Evolutionary conservation across 2,113 vertebrate genomes (phyloP).

Genomic region (Neodontobutis hainanensis): DNA sequence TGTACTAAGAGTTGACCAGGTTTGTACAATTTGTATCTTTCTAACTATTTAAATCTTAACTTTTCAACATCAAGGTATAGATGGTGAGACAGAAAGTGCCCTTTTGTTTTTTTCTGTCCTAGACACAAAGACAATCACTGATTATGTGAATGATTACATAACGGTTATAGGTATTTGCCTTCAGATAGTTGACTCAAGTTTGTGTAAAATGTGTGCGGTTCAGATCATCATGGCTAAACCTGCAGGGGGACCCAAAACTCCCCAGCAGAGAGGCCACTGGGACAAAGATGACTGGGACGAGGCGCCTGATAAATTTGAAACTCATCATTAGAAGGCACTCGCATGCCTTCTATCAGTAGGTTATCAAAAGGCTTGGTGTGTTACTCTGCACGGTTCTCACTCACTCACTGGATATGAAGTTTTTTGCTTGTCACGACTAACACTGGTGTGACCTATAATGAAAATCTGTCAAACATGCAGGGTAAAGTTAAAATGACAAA

Average conservation of each 20-base stretch:
- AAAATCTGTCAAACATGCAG: background rate
- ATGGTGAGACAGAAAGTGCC: background rate
- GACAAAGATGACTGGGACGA: conserved; percentile 92
- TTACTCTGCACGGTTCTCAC: conserved; percentile 38
- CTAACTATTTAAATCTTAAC: background rate
- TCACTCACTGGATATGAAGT: conserved; percentile 36
- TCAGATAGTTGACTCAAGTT: conserved; percentile 20
- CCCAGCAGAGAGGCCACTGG: conserved; percentile 91
- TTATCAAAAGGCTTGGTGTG: conserved; percentile 53
- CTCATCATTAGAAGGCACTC: conserved; percentile 73
- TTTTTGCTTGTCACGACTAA: conserved; percentile 57
- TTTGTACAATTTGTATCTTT: conserved; percentile 51
- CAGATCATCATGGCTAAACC: conserved; percentile 96
- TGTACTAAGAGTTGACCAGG: conserved; percentile 95
- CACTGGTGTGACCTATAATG: conserved; percentile 15
- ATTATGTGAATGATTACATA: background rate
- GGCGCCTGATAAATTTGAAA: conserved; percentile 83
- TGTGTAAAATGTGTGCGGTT: conserved; percentile 66
- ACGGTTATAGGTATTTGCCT: background rate
- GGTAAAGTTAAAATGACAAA: background rate
- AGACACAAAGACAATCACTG: too few relatives aligned
- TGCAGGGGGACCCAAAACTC: conserved; percentile 88
- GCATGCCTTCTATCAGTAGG: conserved; percentile 59
- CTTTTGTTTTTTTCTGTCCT: too few relatives aligned
- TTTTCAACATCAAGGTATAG: background rate